A percentile compares a stretch with the other conserved stretches of the same genome.
Evolutionary conservation across 2,888 invertebrate genomes (phyloP).

Genomic region (Netelia melanura): DNA sequence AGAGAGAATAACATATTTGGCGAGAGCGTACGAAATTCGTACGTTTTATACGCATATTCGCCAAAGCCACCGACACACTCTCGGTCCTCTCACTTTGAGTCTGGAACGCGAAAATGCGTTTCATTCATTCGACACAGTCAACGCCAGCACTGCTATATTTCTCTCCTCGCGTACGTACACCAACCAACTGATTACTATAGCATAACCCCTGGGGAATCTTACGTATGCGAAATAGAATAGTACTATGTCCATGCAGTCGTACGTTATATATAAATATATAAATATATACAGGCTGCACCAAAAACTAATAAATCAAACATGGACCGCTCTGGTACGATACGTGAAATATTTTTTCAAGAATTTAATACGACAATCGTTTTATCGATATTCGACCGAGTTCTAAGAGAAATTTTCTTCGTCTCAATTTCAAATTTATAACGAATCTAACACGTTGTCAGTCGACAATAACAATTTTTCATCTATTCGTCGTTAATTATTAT

Average conservation of each 20-base stretch:
- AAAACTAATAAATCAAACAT: background rate
- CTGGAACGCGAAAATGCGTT: slow-evolving; percentile 38
- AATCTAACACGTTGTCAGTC: too few relatives aligned
- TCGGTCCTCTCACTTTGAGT: slow-evolving; percentile 16
- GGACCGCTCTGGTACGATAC: background rate
- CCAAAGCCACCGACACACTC: slow-evolving; percentile 3
- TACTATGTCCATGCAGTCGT: background rate
- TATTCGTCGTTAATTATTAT: too few relatives aligned
- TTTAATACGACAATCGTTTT: background rate
- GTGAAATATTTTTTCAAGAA: background rate
- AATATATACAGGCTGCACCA: slow-evolving; percentile 7
- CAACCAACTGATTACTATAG: slow-evolving; percentile 30
- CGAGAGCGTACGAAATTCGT: slow-evolving; percentile 35
- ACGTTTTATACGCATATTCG: slow-evolving; percentile 5
- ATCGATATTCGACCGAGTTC: too few relatives aligned
- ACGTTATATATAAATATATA: background rate
- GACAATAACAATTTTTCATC: too few relatives aligned
- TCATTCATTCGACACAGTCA: slow-evolving; percentile 52
- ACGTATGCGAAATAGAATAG: slow-evolving; percentile 25
- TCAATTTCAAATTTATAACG: too few relatives aligned
- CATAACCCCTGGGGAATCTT: slow-evolving; percentile 11
- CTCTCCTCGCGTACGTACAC: slow-evolving; percentile 32
- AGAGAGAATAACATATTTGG: slow-evolving; percentile 43
- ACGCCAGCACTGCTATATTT: slow-evolving; percentile 35
- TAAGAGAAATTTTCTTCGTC: too few relatives aligned